A percentile compares a stretch with the other conserved stretches of the same genome.
phyloP scores from a whole-genome alignment of 2,113 vertebrate genomes.

The Dicrurus megarhynchus region DNA sequence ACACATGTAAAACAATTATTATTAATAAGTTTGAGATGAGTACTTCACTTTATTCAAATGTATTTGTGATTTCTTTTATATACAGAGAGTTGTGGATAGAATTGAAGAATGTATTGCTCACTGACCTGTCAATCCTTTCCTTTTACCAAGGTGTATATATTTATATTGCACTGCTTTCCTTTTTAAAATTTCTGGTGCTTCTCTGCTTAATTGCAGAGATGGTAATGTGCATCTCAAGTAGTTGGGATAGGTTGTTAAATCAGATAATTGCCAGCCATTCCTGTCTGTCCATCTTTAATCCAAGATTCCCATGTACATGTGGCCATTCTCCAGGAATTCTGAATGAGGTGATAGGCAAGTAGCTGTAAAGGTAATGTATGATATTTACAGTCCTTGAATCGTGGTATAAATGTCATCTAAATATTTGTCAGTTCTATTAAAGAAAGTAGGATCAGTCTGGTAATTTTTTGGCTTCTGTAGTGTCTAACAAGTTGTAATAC shows the following conservation, averaged over 20 bases:
- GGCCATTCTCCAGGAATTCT: not conserved
- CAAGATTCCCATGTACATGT: not conserved
- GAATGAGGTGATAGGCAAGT: not conserved
- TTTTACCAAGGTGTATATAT: not conserved
- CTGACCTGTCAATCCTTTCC: not conserved
- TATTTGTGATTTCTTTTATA: not conserved
- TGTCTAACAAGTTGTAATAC: not conserved
- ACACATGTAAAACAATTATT: not conserved
- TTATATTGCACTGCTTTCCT: not conserved
- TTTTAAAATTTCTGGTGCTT: not conserved
- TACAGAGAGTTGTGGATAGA: not conserved
- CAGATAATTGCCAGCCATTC: not conserved
- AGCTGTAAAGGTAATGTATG: not conserved
- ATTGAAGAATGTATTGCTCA: not conserved
- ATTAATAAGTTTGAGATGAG: not conserved
- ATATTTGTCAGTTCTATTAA: not conserved
- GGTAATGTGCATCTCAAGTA: not conserved
- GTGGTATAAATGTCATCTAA: not conserved
- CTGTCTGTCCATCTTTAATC: not conserved
- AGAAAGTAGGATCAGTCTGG: not conserved
- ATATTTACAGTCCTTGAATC: not conserved
- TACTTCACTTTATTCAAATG: not conserved
- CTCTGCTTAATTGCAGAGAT: not conserved
- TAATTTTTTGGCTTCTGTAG: not conserved
- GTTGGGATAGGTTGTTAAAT: not conserved